A percentile compares a stretch with the other conserved stretches of the same genome.
Conservation (phyloP, 2,797 vertebrate species). For the Tokudaia muenninki region DNA sequence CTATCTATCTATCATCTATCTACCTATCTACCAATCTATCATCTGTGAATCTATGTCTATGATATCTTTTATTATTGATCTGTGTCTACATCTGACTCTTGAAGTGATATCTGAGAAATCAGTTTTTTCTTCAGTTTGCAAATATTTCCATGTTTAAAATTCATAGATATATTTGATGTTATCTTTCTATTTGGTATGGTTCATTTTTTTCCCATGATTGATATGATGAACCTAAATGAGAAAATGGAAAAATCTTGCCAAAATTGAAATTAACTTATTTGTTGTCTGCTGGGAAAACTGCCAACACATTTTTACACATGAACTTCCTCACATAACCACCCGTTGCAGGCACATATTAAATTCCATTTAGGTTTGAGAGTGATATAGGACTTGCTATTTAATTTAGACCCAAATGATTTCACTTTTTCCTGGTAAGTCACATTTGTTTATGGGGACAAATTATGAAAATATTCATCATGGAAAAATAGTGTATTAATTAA, state of each 20-base stretch:
- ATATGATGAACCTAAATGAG: constrained; percentile 62
- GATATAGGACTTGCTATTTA: background rate
- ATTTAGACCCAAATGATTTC: constrained; percentile 57
- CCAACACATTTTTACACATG: constrained; percentile 77
- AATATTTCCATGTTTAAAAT: background rate
- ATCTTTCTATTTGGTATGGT: constrained; percentile 33
- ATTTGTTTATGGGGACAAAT: constrained; percentile 54
- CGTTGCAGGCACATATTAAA: constrained; percentile 17
- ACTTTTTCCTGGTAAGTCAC: constrained; percentile 56
- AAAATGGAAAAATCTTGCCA: constrained; percentile 57
- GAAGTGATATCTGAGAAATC: background rate
- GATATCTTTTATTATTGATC: background rate
- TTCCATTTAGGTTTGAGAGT: constrained; percentile 38
- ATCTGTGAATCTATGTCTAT: background rate
- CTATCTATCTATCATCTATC: background rate
- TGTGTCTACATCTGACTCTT: background rate
- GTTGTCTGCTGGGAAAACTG: constrained; percentile 76
- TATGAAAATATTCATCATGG: constrained; percentile 42
- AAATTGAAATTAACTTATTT: constrained; percentile 79
- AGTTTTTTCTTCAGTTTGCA: constrained; percentile 63
- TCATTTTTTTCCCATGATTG: constrained; percentile 75
- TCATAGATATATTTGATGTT: constrained; percentile 42
- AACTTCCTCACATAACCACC: constrained; percentile 63
- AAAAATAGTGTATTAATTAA: constrained; percentile 65
- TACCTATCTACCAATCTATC: background rate